These are phyloP conservation scores for Fukomys damarensis DNA, from an alignment of 2,113 vertebrate species.

Conservation along the genomic window DNA sequence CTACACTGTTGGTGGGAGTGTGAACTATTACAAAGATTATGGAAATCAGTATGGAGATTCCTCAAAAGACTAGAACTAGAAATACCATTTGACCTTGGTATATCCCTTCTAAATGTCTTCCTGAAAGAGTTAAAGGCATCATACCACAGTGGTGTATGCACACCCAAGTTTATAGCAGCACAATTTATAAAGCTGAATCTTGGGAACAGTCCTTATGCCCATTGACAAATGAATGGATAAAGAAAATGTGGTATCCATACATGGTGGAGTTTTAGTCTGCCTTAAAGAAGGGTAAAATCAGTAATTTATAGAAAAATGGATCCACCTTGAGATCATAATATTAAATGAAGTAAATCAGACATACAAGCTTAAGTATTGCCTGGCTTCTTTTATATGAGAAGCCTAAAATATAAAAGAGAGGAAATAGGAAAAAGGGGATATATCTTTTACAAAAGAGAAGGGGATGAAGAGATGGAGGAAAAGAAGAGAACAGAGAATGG, in stretches of 20 bases:
- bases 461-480: not conserved
- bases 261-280: not conserved
- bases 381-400: not conserved
- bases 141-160: not conserved
- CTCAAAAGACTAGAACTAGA: not conserved
- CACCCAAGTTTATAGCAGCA: not conserved
- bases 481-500: not conserved
- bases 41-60: not conserved
- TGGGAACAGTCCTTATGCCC: not conserved
- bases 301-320: not conserved
- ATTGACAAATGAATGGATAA: not conserved
- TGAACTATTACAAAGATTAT: not conserved
- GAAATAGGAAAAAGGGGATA: not conserved
- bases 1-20: not conserved
- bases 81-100: not conserved
- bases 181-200: not conserved
- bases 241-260: not conserved
- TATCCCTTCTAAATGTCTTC: not conserved
- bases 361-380: not conserved
- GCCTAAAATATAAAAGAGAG: not conserved
- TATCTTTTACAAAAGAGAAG: not conserved
- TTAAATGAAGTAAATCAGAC: not conserved
- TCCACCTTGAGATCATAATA: not conserved
- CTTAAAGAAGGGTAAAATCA: not conserved
- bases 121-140: not conserved